Evolutionary conservation across 2,113 vertebrate genomes (phyloP), one percentile per base, ranked within the genome.

Genomic region (Cavia aperea): DNA sequence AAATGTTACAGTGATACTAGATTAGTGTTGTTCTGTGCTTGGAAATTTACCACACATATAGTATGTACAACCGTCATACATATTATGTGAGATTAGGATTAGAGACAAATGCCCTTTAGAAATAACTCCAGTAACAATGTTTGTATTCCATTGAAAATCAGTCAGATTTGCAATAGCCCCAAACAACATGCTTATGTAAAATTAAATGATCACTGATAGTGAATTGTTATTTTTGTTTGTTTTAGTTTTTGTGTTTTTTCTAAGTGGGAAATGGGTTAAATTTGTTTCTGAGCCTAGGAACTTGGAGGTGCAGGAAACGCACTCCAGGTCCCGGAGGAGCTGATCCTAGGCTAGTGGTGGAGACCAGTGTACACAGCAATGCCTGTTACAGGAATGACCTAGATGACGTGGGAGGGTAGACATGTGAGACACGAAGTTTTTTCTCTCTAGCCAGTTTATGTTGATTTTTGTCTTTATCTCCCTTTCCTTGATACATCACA

Each of bases 341-440:
- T 46, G 39, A 1, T 29, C 26, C 18, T 39, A 9, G 66, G 10
- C 43, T 16, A 3, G 12, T 0, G 15, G 19, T 3, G 5, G 15
- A 70, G 51, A 43, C 4, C 73, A 21, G 0, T 1, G 29, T 1
- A 2, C 4, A 13, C 0, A 18, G 33, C 5, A 7, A 5, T 1
- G 0, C 1, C 1, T 1, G 2, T 36, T 29, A 0, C 3, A 11
- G 11, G 39, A 56, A 5, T 2, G 5, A 60, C 46, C 49, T 5
- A n/a, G 36, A 4, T 3, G 43, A 15, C 26, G 0, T 29, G 24
- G 24, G 58, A 43, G 5, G 6, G 14, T 26, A 16, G 23, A 56
- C 16, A 1, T 2, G 31, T 1, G 18, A 75, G 65, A 31, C 43
- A 16, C 4, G 2, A 24, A 36, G 10, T 16, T 10, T 49, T 73